Evolutionary conservation across 2,888 invertebrate species (phyloP).

Genomic region (Cheilosia urbana): DNA sequence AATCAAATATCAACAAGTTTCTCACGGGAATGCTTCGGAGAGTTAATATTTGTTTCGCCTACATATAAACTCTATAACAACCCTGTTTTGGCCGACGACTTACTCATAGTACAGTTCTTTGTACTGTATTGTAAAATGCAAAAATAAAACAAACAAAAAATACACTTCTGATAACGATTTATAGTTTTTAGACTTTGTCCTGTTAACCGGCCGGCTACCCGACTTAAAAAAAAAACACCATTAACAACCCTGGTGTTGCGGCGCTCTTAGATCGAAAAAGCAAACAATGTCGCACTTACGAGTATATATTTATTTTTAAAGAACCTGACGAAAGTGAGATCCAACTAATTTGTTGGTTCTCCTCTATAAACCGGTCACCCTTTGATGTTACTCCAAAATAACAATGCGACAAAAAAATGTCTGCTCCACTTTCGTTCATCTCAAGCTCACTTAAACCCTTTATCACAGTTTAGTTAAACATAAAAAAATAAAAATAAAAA

Average conservation of each 20-base stretch:
- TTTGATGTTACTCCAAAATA: conserved; percentile 31
- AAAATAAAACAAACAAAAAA: not conserved
- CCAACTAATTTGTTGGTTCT: conserved; percentile 2
- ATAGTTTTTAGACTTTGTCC: conserved; percentile 55
- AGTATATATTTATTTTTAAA: not conserved
- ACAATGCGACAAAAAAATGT: not conserved
- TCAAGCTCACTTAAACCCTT: conserved; percentile 21
- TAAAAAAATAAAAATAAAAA: conserved; percentile 51
- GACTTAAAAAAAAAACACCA: conserved; percentile 14
- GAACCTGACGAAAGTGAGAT: not conserved
- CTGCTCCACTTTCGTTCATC: conserved; percentile 37
- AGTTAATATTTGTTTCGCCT: too few relatives aligned
- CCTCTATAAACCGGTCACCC: conserved; percentile 31
- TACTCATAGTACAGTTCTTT: conserved; percentile 12
- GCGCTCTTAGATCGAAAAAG: not conserved
- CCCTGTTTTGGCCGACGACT: conserved; percentile 7
- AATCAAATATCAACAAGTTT: too few relatives aligned
- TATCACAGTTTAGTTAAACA: conserved; percentile 37
- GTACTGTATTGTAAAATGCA: not conserved
- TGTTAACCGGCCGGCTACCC: conserved; percentile 57
- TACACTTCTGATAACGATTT: conserved; percentile 34
- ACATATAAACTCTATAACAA: not conserved
- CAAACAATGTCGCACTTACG: conserved; percentile 11
- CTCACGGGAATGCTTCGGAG: too few relatives aligned
- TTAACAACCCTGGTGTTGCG: not conserved